Base-by-base conservation (phyloP, 92 coral and sea anemone species). In the Porites cylindrica region DNA sequence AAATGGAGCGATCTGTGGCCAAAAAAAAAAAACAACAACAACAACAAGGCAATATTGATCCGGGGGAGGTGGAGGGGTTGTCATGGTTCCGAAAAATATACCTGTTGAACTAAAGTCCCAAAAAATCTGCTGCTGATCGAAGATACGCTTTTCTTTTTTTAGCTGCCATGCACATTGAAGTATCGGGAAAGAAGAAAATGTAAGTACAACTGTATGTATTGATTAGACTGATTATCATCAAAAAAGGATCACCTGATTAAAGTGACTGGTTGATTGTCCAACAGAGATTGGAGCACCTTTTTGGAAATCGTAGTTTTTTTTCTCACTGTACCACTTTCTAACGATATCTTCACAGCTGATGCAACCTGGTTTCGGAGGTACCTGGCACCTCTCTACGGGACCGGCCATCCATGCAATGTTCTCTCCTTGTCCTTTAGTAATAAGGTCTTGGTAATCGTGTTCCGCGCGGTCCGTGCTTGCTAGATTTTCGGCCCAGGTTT, bases 401-500 rank as follows among this genome's bases (percentile, higher is more conserved):
- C 63, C 70, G 56, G 77, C 56, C 4, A 53, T 77, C 92, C 92
- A 89, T 10, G 89, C 92, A 59, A 89, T 89, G 72, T 84, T 89
- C 53, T 89, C 92, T 19, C 92, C 92, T 53, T 89, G 88, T 19
- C 92, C 92, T 19, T 78, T 85, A 18, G 81, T 78, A 1, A 89
- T 84, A 76, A 89, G 82, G 29, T 62, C 83, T 74, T 89, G 89
- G 62, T 77, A 84, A 70, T 89, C 92, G 52, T 89, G 92, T 7
- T 78, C 71, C 47, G 77, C 79, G 8, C 78, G 65, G 76, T 89
- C 92, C 81, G 47, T 79, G 72, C 62, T 76, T 43, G 92, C 92
- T 26, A 89, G 72, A 7, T 26, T 70, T 75, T 89, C 92, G 26
- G 92, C 92, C 92, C 92, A 89, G 21, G 62, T 66, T 66, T 70